Conservation (phyloP, 1,140 invertebrate species). For the Calephelis nemesis region DNA sequence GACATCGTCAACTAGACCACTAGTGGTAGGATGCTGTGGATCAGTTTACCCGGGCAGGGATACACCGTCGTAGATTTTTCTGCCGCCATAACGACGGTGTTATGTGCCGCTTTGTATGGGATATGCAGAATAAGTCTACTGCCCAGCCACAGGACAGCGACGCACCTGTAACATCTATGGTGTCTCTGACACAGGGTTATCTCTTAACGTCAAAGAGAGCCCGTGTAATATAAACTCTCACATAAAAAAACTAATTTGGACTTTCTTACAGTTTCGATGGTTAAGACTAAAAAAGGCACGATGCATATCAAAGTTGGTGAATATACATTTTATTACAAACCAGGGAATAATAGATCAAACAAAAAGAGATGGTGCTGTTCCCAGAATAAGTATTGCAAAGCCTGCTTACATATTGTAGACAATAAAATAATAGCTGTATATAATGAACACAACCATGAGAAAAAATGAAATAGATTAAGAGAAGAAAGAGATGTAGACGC, state of each 20-base stretch:
- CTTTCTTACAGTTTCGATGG: conserved; percentile 51
- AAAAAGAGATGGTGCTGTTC: conserved; percentile 59
- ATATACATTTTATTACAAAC: conserved; percentile 54
- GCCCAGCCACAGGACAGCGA: no score
- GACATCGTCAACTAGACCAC: no score
- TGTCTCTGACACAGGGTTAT: no score
- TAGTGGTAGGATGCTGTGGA: no score
- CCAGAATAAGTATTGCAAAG: conserved; percentile 62
- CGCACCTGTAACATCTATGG: no score
- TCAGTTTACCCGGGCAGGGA: no score
- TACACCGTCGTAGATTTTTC: no score
- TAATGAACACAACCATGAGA: conserved; percentile 62
- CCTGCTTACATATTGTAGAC: conserved; percentile 48
- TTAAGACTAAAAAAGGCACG: conserved; percentile 59
- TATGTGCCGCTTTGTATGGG: no score
- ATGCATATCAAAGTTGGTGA: conserved; percentile 55
- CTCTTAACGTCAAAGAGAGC: no score
- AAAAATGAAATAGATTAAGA: conserved; percentile 30
- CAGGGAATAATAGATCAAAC: conserved; percentile 35
- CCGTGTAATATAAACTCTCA: no score
- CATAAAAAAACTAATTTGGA: background rate
- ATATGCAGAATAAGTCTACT: no score
- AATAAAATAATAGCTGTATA: conserved; percentile 61
- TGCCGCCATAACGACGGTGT: no score
- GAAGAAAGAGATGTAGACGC: background rate